phyloP scores from a whole-genome alignment of 2,888 invertebrate genomes.

The Stegophylla sp. region DNA sequence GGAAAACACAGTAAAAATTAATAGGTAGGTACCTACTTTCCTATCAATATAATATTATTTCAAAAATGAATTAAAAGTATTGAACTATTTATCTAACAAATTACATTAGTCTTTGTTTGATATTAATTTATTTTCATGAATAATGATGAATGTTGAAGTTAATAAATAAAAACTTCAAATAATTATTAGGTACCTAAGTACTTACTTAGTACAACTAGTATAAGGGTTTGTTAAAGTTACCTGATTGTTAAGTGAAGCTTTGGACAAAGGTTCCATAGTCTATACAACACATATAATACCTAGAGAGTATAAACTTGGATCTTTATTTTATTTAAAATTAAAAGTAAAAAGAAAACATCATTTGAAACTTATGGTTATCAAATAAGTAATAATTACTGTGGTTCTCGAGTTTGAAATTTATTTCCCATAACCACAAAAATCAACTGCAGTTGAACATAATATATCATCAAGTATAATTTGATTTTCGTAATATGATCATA shows the following conservation, averaged over 20 bases:
- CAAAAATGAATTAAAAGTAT: not conserved
- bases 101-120: not conserved
- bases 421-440: conserved; percentile 6
- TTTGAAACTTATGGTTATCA: no score
- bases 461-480: not conserved
- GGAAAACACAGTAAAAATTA: not conserved
- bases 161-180: no score
- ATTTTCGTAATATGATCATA: not conserved
- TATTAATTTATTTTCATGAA: not conserved
- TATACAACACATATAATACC: not conserved
- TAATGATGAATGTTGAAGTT: no score
- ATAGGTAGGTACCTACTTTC: no score
- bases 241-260: conserved; percentile 37
- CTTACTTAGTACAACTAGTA: no score
- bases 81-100: no score
- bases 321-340: no score
- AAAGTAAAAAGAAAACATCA: no score
- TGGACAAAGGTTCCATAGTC: conserved; percentile 36
- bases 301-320: no score
- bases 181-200: no score
- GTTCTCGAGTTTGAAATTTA: not conserved
- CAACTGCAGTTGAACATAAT: not conserved
- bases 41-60: no score
- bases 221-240: conserved; percentile 10
- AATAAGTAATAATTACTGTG: no score